Percentiles rank a stretch among this genome's conserved stretches.
phyloP scores from a whole-genome alignment of 2,113 vertebrate species.

The Bubo blakistoni region DNA sequence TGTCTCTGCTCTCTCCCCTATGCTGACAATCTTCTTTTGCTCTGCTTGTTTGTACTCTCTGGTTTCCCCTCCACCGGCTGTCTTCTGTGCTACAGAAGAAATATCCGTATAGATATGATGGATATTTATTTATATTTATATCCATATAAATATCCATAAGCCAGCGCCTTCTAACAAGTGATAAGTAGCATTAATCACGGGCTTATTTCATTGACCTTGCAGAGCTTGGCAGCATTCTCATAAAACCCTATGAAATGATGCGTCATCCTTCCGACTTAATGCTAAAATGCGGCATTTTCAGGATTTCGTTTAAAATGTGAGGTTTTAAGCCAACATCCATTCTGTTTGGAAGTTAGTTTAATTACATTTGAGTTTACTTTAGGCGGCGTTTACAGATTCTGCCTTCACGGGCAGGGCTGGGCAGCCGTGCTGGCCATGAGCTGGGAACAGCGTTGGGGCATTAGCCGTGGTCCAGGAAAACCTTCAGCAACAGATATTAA shows the following conservation, averaged over 20 bases:
- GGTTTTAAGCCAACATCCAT: not conserved
- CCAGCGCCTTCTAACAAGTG: not conserved
- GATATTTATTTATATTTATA: too few species aligned
- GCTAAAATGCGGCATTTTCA: rapidly evolving
- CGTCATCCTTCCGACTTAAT: not conserved
- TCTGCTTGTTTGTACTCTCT: not conserved
- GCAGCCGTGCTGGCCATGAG: too few species aligned
- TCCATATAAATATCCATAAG: not conserved
- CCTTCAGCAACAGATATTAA: not conserved
- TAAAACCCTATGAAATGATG: not conserved
- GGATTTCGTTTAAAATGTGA: rapidly evolving
- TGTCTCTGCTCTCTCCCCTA: not conserved
- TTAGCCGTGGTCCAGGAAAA: not conserved
- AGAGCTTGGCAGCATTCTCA: not conserved
- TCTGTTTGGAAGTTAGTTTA: not conserved
- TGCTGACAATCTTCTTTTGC: not conserved
- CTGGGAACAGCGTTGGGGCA: not conserved
- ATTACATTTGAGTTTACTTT: not conserved
- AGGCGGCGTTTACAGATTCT: rapidly evolving
- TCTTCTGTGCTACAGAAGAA: not conserved
- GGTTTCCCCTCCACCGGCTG: not conserved
- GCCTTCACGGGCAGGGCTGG: not conserved
- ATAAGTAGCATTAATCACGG: rapidly evolving
- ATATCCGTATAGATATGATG: too few species aligned
- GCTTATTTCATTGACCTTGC: not conserved